Evolutionary conservation across 2,113 vertebrate species (phyloP).

Genomic region (Bettongia penicillata): DNA sequence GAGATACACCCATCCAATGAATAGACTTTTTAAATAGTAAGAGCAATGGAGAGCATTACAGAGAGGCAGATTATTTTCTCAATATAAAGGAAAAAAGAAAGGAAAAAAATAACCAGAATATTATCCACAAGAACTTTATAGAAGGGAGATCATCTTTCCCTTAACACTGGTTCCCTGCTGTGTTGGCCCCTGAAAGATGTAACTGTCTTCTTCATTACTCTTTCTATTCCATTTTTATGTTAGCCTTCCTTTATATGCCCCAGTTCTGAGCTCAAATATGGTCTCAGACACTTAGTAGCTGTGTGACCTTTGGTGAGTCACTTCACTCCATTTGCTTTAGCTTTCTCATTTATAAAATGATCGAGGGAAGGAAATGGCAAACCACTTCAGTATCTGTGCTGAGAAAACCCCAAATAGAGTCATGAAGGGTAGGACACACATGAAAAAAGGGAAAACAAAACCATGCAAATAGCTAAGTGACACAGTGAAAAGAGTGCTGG

Average conservation of each 20-base stretch:
- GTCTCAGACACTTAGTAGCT: not conserved
- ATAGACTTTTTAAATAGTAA: no score
- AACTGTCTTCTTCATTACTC: not conserved
- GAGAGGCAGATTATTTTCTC: not conserved
- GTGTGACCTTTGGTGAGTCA: not conserved
- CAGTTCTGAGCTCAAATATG: not conserved
- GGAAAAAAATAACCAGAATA: not conserved
- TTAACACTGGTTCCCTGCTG: not conserved
- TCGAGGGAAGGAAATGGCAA: no score
- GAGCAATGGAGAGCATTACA: not conserved
- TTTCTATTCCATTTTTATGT: not conserved
- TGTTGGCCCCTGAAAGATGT: not conserved
- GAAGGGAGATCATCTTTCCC: not conserved
- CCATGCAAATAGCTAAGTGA: no score
- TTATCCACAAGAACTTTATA: not conserved
- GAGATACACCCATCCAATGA: no score
- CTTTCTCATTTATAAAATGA: no score
- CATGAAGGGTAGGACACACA: no score
- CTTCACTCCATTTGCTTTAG: not conserved
- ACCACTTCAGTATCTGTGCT: no score
- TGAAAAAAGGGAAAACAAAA: no score
- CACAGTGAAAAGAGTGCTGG: no score
- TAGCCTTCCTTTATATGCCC: not conserved
- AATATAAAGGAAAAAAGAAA: not conserved
- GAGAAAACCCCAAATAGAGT: no score